phyloP scores from a whole-genome alignment of 1,140 invertebrate genomes.

The Dermatophagoides farinae region DNA sequence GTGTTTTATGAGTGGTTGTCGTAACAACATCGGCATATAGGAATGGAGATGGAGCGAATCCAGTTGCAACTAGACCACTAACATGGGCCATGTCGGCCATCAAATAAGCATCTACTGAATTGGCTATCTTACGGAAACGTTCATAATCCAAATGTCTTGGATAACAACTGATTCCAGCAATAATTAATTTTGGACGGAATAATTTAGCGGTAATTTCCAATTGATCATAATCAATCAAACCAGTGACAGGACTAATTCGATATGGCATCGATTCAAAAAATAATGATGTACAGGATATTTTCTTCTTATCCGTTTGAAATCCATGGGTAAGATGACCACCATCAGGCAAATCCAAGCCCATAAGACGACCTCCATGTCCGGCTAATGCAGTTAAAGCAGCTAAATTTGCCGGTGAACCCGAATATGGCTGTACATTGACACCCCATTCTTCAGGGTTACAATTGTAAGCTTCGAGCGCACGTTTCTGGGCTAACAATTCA shows the following conservation, averaged over 20 bases:
- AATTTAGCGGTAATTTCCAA: slow-evolving; percentile 55
- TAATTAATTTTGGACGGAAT: slow-evolving; percentile 79
- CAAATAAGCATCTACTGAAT: slow-evolving; percentile 36
- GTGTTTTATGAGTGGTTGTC: slow-evolving; percentile 41
- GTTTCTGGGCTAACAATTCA: slow-evolving; percentile 65
- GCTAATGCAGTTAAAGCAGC: slow-evolving; percentile 74
- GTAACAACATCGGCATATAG: slow-evolving; percentile 41
- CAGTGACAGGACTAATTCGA: slow-evolving; percentile 61
- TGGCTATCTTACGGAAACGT: slow-evolving; percentile 38
- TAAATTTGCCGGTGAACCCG: slow-evolving; percentile 90
- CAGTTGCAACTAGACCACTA: slow-evolving; percentile 40
- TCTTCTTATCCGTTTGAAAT: slow-evolving; percentile 71
- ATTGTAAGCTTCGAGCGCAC: slow-evolving; percentile 60
- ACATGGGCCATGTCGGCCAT: slow-evolving; percentile 49
- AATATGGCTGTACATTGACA: slow-evolving; percentile 93
- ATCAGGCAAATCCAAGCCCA: slow-evolving; percentile 86
- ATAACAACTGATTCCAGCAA: slow-evolving; percentile 55
- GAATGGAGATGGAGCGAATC: slow-evolving; percentile 38
- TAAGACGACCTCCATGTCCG: slow-evolving; percentile 81
- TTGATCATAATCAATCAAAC: slow-evolving; percentile 82
- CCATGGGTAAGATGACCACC: slow-evolving; percentile 91
- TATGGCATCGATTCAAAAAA: slow-evolving; percentile 98
- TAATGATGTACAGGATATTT: slow-evolving; percentile 87
- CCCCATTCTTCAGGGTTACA: slow-evolving; percentile 76
- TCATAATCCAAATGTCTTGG: slow-evolving; percentile 42